Conservation (phyloP, 2,797 vertebrate species). For the Phrynocephalus guinanensis region DNA sequence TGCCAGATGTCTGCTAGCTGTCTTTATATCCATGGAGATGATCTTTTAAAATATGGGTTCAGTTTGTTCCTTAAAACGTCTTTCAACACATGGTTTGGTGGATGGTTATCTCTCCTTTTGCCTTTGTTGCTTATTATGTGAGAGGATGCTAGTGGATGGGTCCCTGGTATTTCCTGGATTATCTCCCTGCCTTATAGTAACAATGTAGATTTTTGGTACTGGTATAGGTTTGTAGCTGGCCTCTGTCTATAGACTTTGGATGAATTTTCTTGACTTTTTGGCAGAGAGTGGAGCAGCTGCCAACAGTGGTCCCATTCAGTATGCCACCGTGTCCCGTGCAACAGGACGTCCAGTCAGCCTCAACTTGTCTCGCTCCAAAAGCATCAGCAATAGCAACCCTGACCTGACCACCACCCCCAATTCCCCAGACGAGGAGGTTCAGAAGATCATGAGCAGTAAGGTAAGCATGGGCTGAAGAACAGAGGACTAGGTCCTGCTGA, state of each 20-base stretch:
- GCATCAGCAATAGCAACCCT: constrained; percentile 93
- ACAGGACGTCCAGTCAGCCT: constrained; percentile 85
- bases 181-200: too few relatives aligned
- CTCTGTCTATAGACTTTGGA: background rate
- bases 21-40: too few relatives aligned
- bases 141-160: background rate
- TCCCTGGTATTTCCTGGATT: background rate
- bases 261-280: background rate
- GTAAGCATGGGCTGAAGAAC: constrained; percentile 62
- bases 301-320: constrained; percentile 81
- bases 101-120: too few relatives aligned
- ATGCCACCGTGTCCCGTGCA: constrained; percentile 86
- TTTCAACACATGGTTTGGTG: too few relatives aligned
- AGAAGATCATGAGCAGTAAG: constrained; percentile 90
- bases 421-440: constrained; percentile 90
- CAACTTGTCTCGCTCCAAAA: constrained; percentile 88
- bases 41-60: too few relatives aligned
- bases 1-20: too few relatives aligned
- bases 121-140: background rate
- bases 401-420: constrained; percentile 86
- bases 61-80: too few relatives aligned
- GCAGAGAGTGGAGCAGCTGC: constrained; percentile 46
- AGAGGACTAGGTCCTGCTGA: background rate
- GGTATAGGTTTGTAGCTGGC: background rate
- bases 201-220: background rate